Conservation (phyloP, 2,888 invertebrate species). For the Barypeithes pellucidus region DNA sequence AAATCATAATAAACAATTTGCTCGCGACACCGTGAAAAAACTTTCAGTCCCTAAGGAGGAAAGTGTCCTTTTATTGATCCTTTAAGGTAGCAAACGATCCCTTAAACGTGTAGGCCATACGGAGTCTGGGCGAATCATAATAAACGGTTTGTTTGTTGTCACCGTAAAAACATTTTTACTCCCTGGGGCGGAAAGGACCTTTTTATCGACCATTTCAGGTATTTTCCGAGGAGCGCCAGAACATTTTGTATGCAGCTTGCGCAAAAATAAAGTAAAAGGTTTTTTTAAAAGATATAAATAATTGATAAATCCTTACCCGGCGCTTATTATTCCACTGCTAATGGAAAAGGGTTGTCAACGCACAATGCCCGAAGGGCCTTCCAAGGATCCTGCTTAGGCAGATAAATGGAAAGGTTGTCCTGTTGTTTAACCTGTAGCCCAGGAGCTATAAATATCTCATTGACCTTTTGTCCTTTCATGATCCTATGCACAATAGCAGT, state of each 20-base stretch:
- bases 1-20: no score
- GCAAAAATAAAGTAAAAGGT: not conserved
- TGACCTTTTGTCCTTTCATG: not conserved
- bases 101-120: not conserved
- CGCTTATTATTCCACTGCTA: slow-evolving; percentile 3
- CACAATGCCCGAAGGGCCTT: slow-evolving; percentile 13
- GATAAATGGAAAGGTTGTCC: slow-evolving; percentile 56
- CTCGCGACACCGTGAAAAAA: no score
- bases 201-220: no score
- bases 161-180: not conserved
- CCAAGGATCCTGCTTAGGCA: slow-evolving; percentile 3
- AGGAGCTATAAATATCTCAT: slow-evolving; percentile 3
- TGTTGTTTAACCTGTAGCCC: slow-evolving; percentile 12
- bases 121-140: not conserved
- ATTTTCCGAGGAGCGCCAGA: no score
- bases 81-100: not conserved
- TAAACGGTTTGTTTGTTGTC: not conserved
- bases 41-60: no score
- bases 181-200: not conserved
- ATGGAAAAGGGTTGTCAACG: slow-evolving; percentile 20
- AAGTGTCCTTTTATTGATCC: not conserved
- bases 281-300: not conserved
- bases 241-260: no score
- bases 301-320: slow-evolving; percentile 1
- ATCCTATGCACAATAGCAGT: not conserved